These are phyloP conservation scores for Meda fulgida DNA, from an alignment of 2,797 vertebrate species.

Conservation along the genomic window DNA sequence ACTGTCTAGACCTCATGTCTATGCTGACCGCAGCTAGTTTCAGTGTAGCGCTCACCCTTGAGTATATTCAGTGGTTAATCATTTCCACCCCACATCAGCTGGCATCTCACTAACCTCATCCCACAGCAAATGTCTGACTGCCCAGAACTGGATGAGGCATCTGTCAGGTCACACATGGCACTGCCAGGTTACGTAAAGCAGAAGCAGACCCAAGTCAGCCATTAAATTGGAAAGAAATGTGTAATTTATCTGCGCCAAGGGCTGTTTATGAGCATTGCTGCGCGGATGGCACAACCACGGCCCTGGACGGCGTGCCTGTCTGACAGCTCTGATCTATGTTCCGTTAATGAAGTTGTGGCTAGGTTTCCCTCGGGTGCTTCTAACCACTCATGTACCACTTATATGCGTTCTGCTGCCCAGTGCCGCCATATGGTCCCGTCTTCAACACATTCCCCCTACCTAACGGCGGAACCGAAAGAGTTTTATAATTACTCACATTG, in stretches of 20 bases:
- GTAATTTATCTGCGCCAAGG: conserved; percentile 12
- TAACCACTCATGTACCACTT: conserved; percentile 48
- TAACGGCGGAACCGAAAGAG: neutral
- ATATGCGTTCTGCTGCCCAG: conserved; percentile 41
- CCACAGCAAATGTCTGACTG: conserved; percentile 44
- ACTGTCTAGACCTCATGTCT: conserved; percentile 7
- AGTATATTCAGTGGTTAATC: conserved; percentile 46
- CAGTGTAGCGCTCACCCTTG: neutral
- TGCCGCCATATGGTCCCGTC: conserved; percentile 49
- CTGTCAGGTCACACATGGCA: conserved; percentile 15
- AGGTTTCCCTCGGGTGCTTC: conserved; percentile 47
- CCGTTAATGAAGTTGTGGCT: conserved; percentile 53
- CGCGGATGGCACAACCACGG: neutral
- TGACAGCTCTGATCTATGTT: conserved; percentile 39
- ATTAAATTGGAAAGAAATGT: conserved; percentile 33
- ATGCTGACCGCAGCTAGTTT: conserved; percentile 15
- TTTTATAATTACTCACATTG: neutral
- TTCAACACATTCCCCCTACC: conserved; percentile 16
- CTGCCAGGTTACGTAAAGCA: conserved; percentile 21
- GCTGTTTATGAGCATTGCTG: neutral
- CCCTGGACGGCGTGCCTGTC: neutral
- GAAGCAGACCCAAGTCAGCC: neutral
- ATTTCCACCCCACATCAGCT: conserved; percentile 42
- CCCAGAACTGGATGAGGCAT: conserved; percentile 38
- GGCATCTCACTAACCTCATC: conserved; percentile 44